Base-by-base conservation (phyloP, 1,140 invertebrate species). In the Drosophila setifemur region DNA sequence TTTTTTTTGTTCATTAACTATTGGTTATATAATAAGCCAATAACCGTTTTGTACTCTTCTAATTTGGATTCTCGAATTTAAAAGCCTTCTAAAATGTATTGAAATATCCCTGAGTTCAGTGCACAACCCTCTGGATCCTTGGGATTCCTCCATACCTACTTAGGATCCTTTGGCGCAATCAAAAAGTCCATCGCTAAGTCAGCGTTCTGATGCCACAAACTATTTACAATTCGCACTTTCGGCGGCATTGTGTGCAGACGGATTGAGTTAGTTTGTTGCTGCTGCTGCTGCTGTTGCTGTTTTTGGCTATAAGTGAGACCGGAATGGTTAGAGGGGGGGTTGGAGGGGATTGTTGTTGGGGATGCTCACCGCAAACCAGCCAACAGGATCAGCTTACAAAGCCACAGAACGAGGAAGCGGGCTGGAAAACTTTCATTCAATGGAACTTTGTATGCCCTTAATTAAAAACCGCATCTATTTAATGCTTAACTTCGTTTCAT, bases 181-280 rank as follows among this genome's bases (percentile, higher is more conserved):
- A 50, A 28, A 26, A 43, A 45, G 69, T 43, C 55, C 67, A 63
- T 61, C 69, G 29, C 68, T 63, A 47, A 48, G 42, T 40, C 45
- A 39, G 26, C n/a, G 39, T 19, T 18, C 49, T 50, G 50, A 57
- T 66, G 52, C 75, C 69, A 49, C 57, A 69, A 82, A 73, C 78
- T 66, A 82, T 82, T 82, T 77, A 82, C 73, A 83, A 73, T 73
- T 83, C 69, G 58, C 78, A 83, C 78, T 82, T 69, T 81, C 58
- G 40, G 54, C 69, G 52, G 40, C 67, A 71, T 77, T 76, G 50
- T 75, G 49, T 64, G 49, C 67, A 49, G 58, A 72, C 52, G 60
- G 48, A 72, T 77, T 72, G 47, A 66, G 67, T 71, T 77, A 77
- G 73, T 71, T 71, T 76, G 68, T 58, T 68, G 53, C 47, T 19